Evolutionary conservation across 2,888 invertebrate genomes (phyloP).

Genomic region (Thelaira solivaga): DNA sequence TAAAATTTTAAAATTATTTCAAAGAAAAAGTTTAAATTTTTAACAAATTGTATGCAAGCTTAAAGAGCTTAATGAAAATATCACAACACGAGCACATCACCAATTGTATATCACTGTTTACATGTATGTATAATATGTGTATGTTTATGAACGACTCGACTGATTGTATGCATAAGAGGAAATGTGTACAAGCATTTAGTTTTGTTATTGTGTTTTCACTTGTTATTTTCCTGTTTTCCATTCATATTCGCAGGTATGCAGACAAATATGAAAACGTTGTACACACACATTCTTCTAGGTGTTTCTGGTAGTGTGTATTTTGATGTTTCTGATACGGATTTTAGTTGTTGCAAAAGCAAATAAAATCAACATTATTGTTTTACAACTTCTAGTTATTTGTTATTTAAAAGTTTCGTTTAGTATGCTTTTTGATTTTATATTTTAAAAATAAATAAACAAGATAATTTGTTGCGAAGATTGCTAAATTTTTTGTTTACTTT

Average conservation of each 20-base stretch:
- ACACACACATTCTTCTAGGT: neutral
- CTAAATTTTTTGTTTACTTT: no score
- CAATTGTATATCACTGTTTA: no score
- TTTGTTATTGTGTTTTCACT: neutral
- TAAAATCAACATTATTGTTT: conserved; percentile 54
- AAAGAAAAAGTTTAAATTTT: no score
- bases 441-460: neutral
- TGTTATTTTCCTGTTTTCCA: neutral
- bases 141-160: neutral
- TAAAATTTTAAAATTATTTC: no score
- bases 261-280: neutral
- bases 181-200: conserved; percentile 9
- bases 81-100: no score
- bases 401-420: conserved; percentile 1
- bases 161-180: neutral
- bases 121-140: neutral
- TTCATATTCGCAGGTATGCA: neutral
- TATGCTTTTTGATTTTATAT: neutral
- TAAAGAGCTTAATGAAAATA: no score
- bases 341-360: neutral
- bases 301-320: neutral
- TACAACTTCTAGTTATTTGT: conserved; percentile 52
- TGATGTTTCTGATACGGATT: conserved; percentile 6
- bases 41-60: no score
- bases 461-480: no score